Percentiles rank a stretch among this genome's conserved stretches.
These are phyloP conservation scores for Sabatieria punctata DNA, from an alignment of 2,888 invertebrate species.

Conservation along the genomic window DNA sequence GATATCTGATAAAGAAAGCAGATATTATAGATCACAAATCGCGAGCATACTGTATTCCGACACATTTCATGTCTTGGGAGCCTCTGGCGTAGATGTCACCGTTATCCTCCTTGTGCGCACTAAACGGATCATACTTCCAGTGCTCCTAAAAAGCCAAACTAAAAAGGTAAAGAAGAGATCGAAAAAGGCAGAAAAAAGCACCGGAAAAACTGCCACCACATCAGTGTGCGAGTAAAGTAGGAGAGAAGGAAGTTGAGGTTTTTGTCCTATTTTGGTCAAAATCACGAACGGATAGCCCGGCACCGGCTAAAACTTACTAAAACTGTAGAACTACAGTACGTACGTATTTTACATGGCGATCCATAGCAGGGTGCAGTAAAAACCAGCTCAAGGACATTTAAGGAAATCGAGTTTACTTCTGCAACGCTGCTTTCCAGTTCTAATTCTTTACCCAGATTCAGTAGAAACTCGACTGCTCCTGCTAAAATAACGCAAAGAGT, in stretches of 20 bases:
- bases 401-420: too few species aligned
- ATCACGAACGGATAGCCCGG: constrained; percentile 59
- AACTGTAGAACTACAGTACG: too few species aligned
- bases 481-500: neutral
- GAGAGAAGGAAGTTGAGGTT: constrained; percentile 52
- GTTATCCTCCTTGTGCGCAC: constrained; percentile 59
- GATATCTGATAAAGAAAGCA: constrained; percentile 24
- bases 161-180: neutral
- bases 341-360: too few species aligned
- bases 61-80: constrained; percentile 62
- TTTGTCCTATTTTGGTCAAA: constrained; percentile 60
- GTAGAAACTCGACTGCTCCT: too few species aligned
- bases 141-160: constrained; percentile 46
- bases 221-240: constrained; percentile 89
- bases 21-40: neutral
- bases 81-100: constrained; percentile 76
- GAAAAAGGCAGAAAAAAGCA: constrained; percentile 38
- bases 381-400: too few species aligned
- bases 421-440: too few species aligned
- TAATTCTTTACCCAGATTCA: too few species aligned
- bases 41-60: constrained; percentile 49
- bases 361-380: too few species aligned
- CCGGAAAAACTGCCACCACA: constrained; percentile 80
- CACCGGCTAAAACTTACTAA: constrained; percentile 43
- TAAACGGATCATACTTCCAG: constrained; percentile 77